Evolutionary conservation across 2,113 vertebrate genomes (phyloP), one percentile per base, ranked within the genome.

Genomic region (Sisor rabdophorus): DNA sequence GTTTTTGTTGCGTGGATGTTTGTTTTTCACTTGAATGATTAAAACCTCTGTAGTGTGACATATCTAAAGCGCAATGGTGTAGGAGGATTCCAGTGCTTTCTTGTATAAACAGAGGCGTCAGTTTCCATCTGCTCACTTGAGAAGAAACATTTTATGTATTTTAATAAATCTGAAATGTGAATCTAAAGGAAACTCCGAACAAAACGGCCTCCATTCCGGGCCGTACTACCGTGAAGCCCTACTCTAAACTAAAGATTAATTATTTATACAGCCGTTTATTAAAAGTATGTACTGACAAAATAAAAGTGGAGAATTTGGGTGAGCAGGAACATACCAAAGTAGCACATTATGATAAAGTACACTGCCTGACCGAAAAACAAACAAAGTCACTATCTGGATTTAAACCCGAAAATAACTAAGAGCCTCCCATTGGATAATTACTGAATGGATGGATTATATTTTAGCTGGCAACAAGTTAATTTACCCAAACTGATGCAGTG

Each of bases 211-310:
- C n/a, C n/a, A n/a, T n/a, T n/a, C n/a, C n/a, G n/a, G n/a, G n/a
- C n/a, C n/a, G n/a, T 44, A 44, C 9, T 28, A 4, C 56, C 24
- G 20, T 40, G 50, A 32, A 65, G 74, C 53, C 22, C 53, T 15
- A 58, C 53, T 76, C 44, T 68, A 53, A 68, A 76, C 22, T 58
- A 9, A 22, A 76, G 54, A 20, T 76, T 67, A 67, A 76, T 58
- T 58, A 76, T 68, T 68, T 36, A 68, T 56, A 68, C n/a, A 76
- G 48, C 11, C 52, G 4, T 68, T 65, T 17, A 22, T 24, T 8
- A 56, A 15, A 76, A 30, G 9, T 16, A 44, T 64, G 17, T 19
- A 75, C 9, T 20, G 47, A 54, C 13, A 32, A 52, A 36, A 20
- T 12, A 4, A 67, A 30, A 26, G 64, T 15, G 63, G 16, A 65